Evolutionary conservation across 2,888 invertebrate species (phyloP).

Genomic region (Abrostola triplasia): DNA sequence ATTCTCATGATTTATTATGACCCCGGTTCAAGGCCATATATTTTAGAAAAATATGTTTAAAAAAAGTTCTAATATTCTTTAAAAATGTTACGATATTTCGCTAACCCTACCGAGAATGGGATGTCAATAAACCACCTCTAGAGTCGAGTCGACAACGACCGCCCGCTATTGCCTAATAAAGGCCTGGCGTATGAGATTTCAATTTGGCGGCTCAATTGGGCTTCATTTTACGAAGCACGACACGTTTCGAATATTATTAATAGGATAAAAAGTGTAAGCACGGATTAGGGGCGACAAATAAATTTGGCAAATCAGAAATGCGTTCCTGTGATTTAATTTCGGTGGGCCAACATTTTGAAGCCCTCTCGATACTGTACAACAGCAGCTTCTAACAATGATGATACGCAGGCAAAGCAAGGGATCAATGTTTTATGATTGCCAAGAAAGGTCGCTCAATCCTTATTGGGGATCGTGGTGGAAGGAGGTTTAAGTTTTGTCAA

Average conservation of each 20-base stretch:
- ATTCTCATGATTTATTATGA: no score
- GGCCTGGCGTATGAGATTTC: slow-evolving; percentile 74
- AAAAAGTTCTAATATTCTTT: not conserved
- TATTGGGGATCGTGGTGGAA: no score
- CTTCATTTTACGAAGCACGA: slow-evolving; percentile 55
- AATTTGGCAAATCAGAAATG: slow-evolving; percentile 32
- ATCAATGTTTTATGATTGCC: no score
- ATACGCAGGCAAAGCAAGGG: no score
- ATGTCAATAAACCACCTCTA: slow-evolving; percentile 63
- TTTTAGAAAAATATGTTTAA: no score
- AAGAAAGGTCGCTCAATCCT: no score
- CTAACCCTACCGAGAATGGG: slow-evolving; percentile 53
- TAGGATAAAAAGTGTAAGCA: slow-evolving; percentile 36
- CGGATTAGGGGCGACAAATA: slow-evolving; percentile 24
- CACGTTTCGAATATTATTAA: slow-evolving; percentile 54
- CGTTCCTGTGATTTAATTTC: slow-evolving; percentile 18
- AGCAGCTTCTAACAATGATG: no score
- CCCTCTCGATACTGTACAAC: no score
- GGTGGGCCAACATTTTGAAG: not conserved
- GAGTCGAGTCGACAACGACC: slow-evolving; percentile 67
- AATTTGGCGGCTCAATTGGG: slow-evolving; percentile 67
- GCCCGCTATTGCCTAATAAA: slow-evolving; percentile 76
- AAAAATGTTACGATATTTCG: slow-evolving; percentile 30
- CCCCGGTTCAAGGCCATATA: no score
- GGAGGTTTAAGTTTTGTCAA: no score